These are phyloP conservation scores for Dolomedes plantarius DNA, from an alignment of 2,888 invertebrate genomes.

Conservation along the genomic window DNA sequence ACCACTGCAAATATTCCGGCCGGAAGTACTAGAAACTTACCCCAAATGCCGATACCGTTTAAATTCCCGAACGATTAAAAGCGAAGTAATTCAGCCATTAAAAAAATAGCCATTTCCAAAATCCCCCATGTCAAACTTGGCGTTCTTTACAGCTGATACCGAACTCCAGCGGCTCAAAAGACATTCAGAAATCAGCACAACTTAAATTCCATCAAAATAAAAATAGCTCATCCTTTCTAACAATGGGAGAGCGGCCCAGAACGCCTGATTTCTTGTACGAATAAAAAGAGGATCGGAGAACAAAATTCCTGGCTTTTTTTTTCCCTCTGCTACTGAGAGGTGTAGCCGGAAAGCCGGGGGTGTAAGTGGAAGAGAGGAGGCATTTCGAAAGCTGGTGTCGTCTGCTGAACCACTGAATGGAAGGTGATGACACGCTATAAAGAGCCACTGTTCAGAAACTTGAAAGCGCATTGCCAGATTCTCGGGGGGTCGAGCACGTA, in stretches of 20 bases:
- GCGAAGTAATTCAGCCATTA: too few species aligned
- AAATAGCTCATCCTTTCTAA: not conserved
- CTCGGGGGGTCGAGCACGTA: conserved; percentile 27
- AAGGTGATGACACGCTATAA: conserved; percentile 44
- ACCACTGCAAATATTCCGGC: too few species aligned
- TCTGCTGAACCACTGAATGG: conserved; percentile 8
- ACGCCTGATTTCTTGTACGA: not conserved
- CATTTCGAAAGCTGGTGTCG: conserved; percentile 38
- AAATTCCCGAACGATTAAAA: too few species aligned
- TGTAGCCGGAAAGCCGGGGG: not conserved
- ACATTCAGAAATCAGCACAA: too few species aligned
- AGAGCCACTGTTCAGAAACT: conserved; percentile 43
- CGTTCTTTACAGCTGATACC: too few species aligned
- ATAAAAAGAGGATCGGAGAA: conserved; percentile 23
- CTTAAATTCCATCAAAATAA: not conserved
- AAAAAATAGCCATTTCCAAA: too few species aligned
- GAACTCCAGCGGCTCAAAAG: too few species aligned
- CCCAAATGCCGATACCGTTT: too few species aligned
- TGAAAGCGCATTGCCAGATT: conserved; percentile 14
- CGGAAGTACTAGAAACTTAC: too few species aligned
- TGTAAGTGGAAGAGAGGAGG: conserved; percentile 2
- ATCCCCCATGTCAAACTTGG: too few species aligned
- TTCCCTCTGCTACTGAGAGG: not conserved
- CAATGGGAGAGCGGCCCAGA: not conserved
- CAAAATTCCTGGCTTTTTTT: conserved; percentile 5